Evolutionary conservation across 1,140 invertebrate species (phyloP), one percentile per base, ranked within the genome.

Genomic region (Solenopsis fugax): DNA sequence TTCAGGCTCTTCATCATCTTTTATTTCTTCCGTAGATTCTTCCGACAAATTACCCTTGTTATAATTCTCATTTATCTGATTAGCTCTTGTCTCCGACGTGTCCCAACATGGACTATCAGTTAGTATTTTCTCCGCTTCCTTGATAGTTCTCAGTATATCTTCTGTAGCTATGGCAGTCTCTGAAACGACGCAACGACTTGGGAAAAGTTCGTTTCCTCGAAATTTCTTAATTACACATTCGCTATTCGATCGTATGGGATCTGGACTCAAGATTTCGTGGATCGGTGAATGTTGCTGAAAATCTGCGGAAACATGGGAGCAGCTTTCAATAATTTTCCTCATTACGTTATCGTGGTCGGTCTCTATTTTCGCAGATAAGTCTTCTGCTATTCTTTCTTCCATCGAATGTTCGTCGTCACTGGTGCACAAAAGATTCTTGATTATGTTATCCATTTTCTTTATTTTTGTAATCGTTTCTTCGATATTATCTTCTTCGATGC

Each of bases 111-210:
- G 80, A 48, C 13, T 48, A 7, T 62, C 41, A 21, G 13, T 84
- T 12, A 84, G 0, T 73, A 84, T 84, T 10, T 84, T 84, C 9
- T 84, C 18, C 4, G 80, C 80, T 21, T 84, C 80, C 13, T 75
- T 4, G 41, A 84, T 84, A 13, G 80, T 84, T 37, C 34, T 84
- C 2, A 84, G 0, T 73, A 84, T 75, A 41, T 84, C 80, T 29
- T 84, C 80, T 37, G 73, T 84, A 9, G 67, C 67, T 12, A 84
- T 75, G 41, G 18, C 41, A 62, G 41, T 73, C 1, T 82, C 67
- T 4, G 67, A 73, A 72, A 65, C 37, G 21, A 58, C 65, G 18
- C 21, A 48, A 56, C 16, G 69, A 73, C 18, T 18, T 13, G 67
- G 13, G 5, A 48, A 48, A 48, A 72, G 2, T 21, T 58, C n/a